Evolutionary conservation across 2,888 invertebrate genomes (phyloP).

Genomic region (Amphimallon solstitiale): DNA sequence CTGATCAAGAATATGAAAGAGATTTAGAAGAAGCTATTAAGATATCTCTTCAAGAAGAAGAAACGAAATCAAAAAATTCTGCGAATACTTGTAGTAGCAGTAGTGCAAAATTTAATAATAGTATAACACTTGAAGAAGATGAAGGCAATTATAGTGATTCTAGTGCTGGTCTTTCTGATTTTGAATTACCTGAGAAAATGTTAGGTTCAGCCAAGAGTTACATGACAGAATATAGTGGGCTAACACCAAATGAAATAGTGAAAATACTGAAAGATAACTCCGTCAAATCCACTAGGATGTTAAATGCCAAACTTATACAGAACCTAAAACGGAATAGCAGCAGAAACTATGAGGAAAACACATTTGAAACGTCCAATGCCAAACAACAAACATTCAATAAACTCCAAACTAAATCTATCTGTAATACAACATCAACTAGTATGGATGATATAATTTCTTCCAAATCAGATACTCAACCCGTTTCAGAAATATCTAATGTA

Average conservation of each 20-base stretch:
- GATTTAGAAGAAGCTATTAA: constrained; percentile 71
- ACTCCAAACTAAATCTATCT: constrained; percentile 1
- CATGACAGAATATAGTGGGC: constrained; percentile 80
- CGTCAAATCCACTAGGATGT: background rate
- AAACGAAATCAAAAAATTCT: constrained; percentile 46
- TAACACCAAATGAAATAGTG: constrained; percentile 76
- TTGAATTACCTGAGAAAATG: constrained; percentile 50
- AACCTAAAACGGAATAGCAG: no score
- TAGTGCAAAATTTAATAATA: background rate
- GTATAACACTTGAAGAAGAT: constrained; percentile 37
- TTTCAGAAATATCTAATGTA: no score
- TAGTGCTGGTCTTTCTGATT: constrained; percentile 51
- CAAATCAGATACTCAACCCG: no score
- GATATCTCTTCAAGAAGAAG: constrained; percentile 67
- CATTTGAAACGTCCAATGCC: no score
- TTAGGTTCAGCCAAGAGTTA: constrained; percentile 75
- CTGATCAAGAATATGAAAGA: constrained; percentile 42
- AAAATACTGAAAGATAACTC: constrained; percentile 63
- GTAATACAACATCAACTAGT: background rate
- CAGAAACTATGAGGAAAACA: no score
- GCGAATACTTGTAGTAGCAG: no score
- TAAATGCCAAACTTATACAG: no score
- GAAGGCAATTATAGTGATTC: constrained; percentile 53
- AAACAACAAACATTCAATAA: background rate
- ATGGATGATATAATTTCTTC: constrained; percentile 40